These are phyloP conservation scores for Eristalis arbustorum DNA, from an alignment of 2,888 invertebrate species.

Conservation along the genomic window DNA sequence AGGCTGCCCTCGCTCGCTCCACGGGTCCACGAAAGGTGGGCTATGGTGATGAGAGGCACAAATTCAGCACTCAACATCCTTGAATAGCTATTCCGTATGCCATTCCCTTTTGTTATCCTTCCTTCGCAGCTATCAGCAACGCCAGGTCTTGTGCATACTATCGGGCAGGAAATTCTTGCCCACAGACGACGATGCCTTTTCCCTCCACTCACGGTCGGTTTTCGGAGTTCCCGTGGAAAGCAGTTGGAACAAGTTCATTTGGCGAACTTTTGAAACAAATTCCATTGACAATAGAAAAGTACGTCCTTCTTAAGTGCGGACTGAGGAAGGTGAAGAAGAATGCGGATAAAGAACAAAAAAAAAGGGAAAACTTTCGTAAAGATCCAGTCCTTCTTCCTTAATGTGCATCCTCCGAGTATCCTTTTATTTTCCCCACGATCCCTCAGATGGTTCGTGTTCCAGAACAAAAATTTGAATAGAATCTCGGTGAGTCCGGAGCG, in stretches of 20 bases:
- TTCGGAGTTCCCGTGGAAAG: background rate
- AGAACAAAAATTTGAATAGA: slow-evolving; percentile 52
- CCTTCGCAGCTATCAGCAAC: slow-evolving; percentile 10
- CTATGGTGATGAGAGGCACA: slow-evolving; percentile 1
- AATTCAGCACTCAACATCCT: slow-evolving; percentile 32
- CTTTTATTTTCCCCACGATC: background rate
- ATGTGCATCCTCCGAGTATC: slow-evolving; percentile 37
- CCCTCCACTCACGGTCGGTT: background rate
- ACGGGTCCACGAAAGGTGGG: background rate
- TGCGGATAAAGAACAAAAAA: background rate
- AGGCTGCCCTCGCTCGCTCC: background rate
- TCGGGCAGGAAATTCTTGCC: background rate
- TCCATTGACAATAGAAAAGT: slow-evolving; percentile 53
- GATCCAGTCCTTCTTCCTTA: slow-evolving; percentile 30
- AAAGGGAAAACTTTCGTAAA: slow-evolving; percentile 36
- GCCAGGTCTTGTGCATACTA: background rate
- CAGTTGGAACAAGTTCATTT: slow-evolving; percentile 48
- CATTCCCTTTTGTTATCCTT: slow-evolving; percentile 29
- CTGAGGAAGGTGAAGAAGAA: background rate
- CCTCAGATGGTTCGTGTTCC: slow-evolving; percentile 36
- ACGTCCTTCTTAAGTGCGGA: slow-evolving; percentile 22
- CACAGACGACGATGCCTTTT: background rate
- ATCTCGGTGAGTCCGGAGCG: background rate
- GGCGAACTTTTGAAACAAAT: slow-evolving; percentile 62
- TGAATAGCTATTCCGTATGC: slow-evolving; percentile 54